Percentiles rank a stretch among this genome's conserved stretches.
Evolutionary conservation across 2,888 invertebrate genomes (phyloP).

Genomic region (Podotricha telesiphe): DNA sequence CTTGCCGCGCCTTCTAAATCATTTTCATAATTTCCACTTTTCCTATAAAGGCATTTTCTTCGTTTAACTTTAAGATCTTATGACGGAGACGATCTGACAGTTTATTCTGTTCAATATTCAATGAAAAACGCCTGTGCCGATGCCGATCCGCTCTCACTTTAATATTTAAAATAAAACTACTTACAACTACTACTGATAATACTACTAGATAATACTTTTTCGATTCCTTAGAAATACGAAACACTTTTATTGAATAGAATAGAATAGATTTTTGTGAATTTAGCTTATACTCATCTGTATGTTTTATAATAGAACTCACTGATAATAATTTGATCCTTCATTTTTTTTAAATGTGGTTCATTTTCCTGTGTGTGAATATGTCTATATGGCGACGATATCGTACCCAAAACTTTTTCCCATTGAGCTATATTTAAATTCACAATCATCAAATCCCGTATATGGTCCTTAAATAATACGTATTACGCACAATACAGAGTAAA

Average conservation of each 20-base stretch:
- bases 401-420: not conserved
- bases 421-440: not conserved
- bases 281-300: no score
- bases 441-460: not conserved
- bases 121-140: conserved; percentile 8
- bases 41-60: conserved; percentile 36
- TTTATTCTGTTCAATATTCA: conserved; percentile 17
- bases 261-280: no score
- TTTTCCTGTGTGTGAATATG: no score
- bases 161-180: not conserved
- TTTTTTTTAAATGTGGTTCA: no score
- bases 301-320: no score
- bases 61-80: conserved; percentile 39
- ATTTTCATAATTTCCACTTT: conserved; percentile 45
- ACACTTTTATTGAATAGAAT: no score
- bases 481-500: not conserved
- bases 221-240: no score
- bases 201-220: not conserved
- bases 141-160: not conserved
- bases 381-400: not conserved
- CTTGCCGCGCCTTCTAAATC: conserved; percentile 46
- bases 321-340: no score
- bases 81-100: conserved; percentile 19
- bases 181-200: no score
- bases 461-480: not conserved